phyloP scores from a whole-genome alignment of 1,140 invertebrate species.

The Nasonia giraulti region DNA sequence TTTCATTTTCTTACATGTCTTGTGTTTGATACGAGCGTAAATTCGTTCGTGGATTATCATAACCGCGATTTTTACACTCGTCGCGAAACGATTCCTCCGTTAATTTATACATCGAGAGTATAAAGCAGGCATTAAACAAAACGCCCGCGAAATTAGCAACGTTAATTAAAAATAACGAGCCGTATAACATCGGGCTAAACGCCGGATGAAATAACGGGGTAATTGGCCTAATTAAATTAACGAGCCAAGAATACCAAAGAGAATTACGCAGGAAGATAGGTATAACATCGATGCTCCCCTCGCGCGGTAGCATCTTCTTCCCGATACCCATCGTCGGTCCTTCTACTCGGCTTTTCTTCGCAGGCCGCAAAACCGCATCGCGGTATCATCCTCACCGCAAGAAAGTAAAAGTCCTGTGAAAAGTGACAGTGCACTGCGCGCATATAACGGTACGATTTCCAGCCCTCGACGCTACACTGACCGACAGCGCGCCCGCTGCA shows the following conservation, averaged over 20 bases:
- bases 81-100: too few species aligned
- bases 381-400: not conserved
- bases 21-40: too few species aligned
- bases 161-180: too few species aligned
- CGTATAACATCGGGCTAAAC: too few species aligned
- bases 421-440: conserved; percentile 40
- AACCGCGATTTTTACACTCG: too few species aligned
- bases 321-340: not conserved
- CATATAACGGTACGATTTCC: conserved; percentile 51
- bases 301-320: too few species aligned
- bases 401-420: not conserved
- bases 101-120: too few species aligned
- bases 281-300: too few species aligned
- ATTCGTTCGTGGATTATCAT: too few species aligned
- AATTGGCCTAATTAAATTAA: not conserved
- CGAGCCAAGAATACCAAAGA: not conserved
- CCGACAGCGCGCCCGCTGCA: not conserved
- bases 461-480: conserved; percentile 53
- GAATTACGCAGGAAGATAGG: too few species aligned
- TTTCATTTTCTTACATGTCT: conserved; percentile 27
- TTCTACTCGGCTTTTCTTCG: not conserved
- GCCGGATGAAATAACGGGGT: not conserved
- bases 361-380: not conserved
- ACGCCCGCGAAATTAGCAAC: too few species aligned
- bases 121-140: too few species aligned